These are phyloP conservation scores for Danio kyathit DNA, from an alignment of 2,797 vertebrate genomes.

Conservation along the genomic window DNA sequence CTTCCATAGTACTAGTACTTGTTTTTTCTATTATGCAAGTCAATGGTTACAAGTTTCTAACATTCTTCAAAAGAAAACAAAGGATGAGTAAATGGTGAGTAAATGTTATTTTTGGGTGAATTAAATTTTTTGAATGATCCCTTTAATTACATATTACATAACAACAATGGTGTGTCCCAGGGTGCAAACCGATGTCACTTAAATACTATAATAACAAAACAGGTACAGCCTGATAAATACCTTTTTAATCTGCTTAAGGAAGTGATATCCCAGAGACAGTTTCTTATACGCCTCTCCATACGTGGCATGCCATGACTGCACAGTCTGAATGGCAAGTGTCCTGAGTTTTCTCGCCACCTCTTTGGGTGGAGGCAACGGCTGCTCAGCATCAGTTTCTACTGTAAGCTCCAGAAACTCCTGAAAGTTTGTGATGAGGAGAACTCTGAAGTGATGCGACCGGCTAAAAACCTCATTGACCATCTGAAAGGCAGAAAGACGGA, in stretches of 20 bases:
- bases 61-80: no score
- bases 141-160: conserved; percentile 30
- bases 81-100: no score
- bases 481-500: conserved; percentile 92
- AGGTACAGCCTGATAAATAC: conserved; percentile 68
- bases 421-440: conserved; percentile 85
- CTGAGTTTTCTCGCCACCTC: conserved; percentile 87
- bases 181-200: neutral
- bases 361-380: conserved; percentile 90
- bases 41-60: no score
- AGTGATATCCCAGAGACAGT: conserved; percentile 90
- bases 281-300: conserved; percentile 92
- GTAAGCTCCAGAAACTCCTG: conserved; percentile 93
- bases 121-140: neutral
- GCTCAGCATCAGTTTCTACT: conserved; percentile 85
- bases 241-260: conserved; percentile 92
- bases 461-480: conserved; percentile 84
- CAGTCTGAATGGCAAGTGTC: conserved; percentile 78
- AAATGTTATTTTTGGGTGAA: no score
- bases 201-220: neutral
- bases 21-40: no score
- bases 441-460: conserved; percentile 90
- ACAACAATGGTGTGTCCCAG: neutral
- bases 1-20: no score
- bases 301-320: conserved; percentile 86